A percentile compares a stretch with the other conserved stretches of the same genome.
Conservation (phyloP, 1,140 invertebrate species). For the Cydia pomonella region DNA sequence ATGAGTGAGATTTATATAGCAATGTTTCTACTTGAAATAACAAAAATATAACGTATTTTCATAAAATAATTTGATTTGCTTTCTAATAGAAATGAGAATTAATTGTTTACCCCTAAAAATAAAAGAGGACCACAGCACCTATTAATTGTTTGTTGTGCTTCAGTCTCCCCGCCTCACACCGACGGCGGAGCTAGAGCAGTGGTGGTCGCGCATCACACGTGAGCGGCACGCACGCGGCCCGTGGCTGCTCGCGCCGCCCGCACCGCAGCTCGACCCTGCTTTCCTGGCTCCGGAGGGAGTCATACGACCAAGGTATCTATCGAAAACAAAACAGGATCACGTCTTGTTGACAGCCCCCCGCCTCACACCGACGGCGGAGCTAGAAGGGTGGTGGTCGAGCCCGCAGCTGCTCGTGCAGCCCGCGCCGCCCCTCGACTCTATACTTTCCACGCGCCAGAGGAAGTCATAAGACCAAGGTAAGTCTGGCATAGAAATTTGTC, state of each 20-base stretch:
- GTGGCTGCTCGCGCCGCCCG: conserved; percentile 56
- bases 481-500: background rate
- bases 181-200: conserved; percentile 41
- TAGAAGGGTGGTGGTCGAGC: conserved; percentile 47
- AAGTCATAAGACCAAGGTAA: conserved; percentile 52
- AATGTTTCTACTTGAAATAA: too few relatives aligned
- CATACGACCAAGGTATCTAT: conserved; percentile 50
- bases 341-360: conserved; percentile 41
- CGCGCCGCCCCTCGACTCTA: too few relatives aligned
- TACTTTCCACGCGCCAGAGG: conserved; percentile 39
- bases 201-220: conserved; percentile 50
- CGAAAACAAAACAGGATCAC: too few relatives aligned
- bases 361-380: conserved; percentile 41
- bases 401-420: too few relatives aligned
- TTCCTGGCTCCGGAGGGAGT: conserved; percentile 49
- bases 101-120: too few relatives aligned
- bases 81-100: too few relatives aligned
- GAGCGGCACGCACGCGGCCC: conserved; percentile 38
- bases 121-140: too few relatives aligned
- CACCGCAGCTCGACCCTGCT: conserved; percentile 43
- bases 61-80: too few relatives aligned
- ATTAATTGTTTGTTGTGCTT: background rate
- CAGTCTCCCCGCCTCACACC: conserved; percentile 47
- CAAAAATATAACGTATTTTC: too few relatives aligned
- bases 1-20: too few relatives aligned